Conservation (phyloP, 2,113 vertebrate species). For the Dasyurus viverrinus region DNA sequence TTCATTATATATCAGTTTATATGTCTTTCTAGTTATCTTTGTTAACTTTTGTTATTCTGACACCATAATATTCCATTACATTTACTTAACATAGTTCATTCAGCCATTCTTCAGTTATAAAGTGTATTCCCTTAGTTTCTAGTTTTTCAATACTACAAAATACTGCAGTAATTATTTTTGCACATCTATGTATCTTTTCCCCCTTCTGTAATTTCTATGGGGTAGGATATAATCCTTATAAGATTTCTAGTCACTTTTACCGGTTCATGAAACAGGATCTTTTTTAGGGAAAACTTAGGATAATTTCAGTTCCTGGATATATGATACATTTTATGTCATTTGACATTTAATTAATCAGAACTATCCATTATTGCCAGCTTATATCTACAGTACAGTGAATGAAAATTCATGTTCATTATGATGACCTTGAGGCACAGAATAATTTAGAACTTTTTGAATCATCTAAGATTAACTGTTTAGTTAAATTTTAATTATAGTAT, state of each 20-base stretch:
- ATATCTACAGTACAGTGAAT: background rate
- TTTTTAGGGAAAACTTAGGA: background rate
- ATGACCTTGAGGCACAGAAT: background rate
- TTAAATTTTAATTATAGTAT: background rate
- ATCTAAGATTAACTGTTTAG: background rate
- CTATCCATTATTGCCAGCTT: slow-evolving; percentile 22
- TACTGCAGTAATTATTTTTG: background rate
- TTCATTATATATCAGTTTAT: background rate
- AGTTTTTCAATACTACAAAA: background rate
- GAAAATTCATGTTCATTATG: background rate
- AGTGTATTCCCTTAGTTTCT: background rate
- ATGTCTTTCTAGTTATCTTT: background rate
- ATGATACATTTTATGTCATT: background rate
- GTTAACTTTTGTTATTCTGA: background rate
- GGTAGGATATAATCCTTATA: background rate
- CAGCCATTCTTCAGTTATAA: background rate
- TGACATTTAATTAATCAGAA: background rate
- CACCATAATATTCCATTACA: background rate
- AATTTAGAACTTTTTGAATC: slow-evolving; percentile 41
- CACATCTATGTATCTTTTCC: background rate
- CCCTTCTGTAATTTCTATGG: background rate
- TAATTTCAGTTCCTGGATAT: background rate
- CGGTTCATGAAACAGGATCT: background rate
- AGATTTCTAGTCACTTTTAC: background rate
- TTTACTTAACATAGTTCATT: background rate